Evolutionary conservation across 2,888 invertebrate genomes (phyloP).

Genomic region (Caenorhabditis sinica): DNA sequence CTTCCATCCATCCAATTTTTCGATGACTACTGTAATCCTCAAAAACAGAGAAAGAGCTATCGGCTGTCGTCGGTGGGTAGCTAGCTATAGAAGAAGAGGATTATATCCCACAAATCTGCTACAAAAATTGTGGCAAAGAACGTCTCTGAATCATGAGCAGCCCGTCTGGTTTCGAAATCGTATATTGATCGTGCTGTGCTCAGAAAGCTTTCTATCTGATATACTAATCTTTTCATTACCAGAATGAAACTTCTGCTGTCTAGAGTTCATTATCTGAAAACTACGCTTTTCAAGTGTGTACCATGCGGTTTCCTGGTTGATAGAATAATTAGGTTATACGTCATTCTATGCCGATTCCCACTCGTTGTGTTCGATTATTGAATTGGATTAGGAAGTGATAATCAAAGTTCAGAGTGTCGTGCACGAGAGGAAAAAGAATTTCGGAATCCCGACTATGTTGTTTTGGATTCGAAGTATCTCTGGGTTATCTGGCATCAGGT

Average conservation of each 20-base stretch:
- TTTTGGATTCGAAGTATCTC: too few relatives aligned
- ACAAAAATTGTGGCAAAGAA: conserved; percentile 57
- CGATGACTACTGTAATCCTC: conserved; percentile 52
- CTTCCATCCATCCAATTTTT: conserved; percentile 12
- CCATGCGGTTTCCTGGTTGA: conserved; percentile 17
- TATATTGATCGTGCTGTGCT: conserved; percentile 33
- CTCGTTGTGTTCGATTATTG: neutral
- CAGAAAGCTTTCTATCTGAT: neutral
- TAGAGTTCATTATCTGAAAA: neutral
- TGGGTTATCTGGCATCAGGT: too few relatives aligned
- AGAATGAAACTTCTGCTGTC: too few relatives aligned
- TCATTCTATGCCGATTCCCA: conserved; percentile 13
- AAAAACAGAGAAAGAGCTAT: conserved; percentile 9
- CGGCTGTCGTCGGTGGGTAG: conserved; percentile 9
- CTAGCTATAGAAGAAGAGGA: conserved; percentile 18
- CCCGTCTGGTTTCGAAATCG: conserved; percentile 24
- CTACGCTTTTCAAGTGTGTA: neutral
- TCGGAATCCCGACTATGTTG: too few relatives aligned
- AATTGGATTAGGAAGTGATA: neutral
- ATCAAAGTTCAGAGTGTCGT: conserved; percentile 12
- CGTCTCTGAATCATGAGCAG: conserved; percentile 31
- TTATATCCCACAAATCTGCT: conserved; percentile 53
- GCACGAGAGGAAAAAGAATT: neutral
- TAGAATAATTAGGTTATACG: conserved; percentile 16
- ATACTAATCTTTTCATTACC: neutral